Base-by-base conservation (phyloP, 2,888 invertebrate genomes). In the Diabrotica balteata region DNA sequence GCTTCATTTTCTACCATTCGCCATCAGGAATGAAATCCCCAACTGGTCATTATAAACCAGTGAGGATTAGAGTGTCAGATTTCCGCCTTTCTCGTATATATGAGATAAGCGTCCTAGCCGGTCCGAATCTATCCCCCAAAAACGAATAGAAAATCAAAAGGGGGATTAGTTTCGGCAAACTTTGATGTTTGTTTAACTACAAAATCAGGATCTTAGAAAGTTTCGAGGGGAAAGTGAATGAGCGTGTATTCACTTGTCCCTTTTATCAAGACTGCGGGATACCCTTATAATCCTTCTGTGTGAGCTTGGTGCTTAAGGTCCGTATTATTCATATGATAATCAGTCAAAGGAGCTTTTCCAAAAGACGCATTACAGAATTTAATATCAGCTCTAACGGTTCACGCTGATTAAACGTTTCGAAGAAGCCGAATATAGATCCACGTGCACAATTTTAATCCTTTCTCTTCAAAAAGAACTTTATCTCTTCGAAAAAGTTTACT, bases 1-100 rank as follows among this genome's bases (percentile, higher is more conserved):
- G 72, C 70, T 67, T 71, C 73, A 74, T 73, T 72, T 73, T 66
- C 72, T 68, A 69, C 71, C 70, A 71, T 74, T 72, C 68, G 63
- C 68, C 71, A 72, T 67, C 74, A 66, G 60, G 60, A 62, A 71
- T 66, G 66, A 68, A 70, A 69, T 68, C 67, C 70, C 64, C 63
- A 69, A 61, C 65, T 64, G 72, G 73, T 71, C 72, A 75, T 75
- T 73, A 75, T 72, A 69, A 68, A 69, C 68, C 67, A 63, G 66
- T 63, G 51, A 59, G 60, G 69, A 65, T 71, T 67, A 69, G 52
- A 60, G 66, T 63, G 68, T 68, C 66, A 58, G 64, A 66, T 69
- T 69, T 59, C 65, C 72, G 51, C 69, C 58, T 60, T 64, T 61
- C 58, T 62, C 54, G 59, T 60, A 50, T 51, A 32, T 57, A 58